phyloP scores from a whole-genome alignment of 2,113 vertebrate species.

The Lasiurus cinereus region DNA sequence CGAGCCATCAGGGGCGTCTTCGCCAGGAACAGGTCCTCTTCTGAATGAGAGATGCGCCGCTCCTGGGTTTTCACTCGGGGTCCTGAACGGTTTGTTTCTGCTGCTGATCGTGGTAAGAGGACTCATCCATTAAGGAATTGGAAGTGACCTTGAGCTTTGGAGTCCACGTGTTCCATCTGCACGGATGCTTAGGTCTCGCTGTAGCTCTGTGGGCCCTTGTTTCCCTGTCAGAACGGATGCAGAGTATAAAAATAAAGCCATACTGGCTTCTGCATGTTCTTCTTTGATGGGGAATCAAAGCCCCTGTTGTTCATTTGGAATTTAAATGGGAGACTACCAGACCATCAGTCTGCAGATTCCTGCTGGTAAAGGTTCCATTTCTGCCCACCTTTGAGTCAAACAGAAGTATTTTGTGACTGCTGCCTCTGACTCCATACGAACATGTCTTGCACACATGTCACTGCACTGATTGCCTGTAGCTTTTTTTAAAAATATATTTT shows the following conservation, averaged over 20 bases:
- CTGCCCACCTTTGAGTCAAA: slow-evolving; percentile 53
- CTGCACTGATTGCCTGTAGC: background rate
- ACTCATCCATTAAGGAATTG: slow-evolving; percentile 20
- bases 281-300: slow-evolving; percentile 60
- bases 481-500: background rate
- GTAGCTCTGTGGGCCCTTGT: background rate
- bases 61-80: slow-evolving; percentile 39
- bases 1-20: background rate
- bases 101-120: background rate
- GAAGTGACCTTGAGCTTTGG: background rate
- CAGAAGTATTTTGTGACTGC: background rate
- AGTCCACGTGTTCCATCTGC: background rate
- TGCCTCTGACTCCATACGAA: slow-evolving; percentile 67
- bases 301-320: background rate
- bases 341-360: background rate
- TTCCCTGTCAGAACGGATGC: slow-evolving; percentile 43
- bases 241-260: slow-evolving; percentile 16
- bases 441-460: slow-evolving; percentile 1
- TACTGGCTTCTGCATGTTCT: background rate
- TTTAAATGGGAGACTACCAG: slow-evolving; percentile 19
- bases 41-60: slow-evolving; percentile 18
- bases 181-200: background rate
- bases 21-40: slow-evolving; percentile 50
- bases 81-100: slow-evolving; percentile 19
- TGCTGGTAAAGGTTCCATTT: background rate